Evolutionary conservation across 2,113 vertebrate genomes (phyloP), one percentile per base, ranked within the genome.

Genomic region (Isichthys henryi): DNA sequence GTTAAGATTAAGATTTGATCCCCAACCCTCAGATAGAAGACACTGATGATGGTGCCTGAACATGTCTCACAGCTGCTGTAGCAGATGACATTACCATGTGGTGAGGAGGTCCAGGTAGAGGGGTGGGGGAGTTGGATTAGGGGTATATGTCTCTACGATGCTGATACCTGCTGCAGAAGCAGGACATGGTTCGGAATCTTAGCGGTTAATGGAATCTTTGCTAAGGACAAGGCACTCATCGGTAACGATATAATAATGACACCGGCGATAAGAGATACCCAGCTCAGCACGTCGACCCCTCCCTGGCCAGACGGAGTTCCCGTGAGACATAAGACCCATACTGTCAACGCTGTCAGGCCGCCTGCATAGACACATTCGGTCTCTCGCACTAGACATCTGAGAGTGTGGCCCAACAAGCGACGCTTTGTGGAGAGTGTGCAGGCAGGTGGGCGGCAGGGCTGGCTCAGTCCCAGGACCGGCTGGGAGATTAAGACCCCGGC

Each of bases 391-490:
- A 87, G 49, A 87, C 27, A 39, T 87, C 5, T 19, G 27, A 87
- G 50, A 4, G 49, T 56, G 19, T 6, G 31, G 70, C 50, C 13
- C 21, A 35, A 83, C 74, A 89, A 83, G n/a, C 35, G 46, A 35
- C 0, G 39, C 49, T 53, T 45, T 89, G 88, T 89, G 74, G 17
- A 19, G 4, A 83, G 21, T 4, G 27, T 15, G 52, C 35, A 15
- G 48, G 48, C 88, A 52, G 88, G 88, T 88, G 56, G 48, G 48
- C 31, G 31, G 46, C 66, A 1, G 10, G 5, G 4, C 48, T 83
- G 88, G 70, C 49, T 39, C 27, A 15, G 74, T 35, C 74, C 88
- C 88, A 89, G 88, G 88, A 35, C 88, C 10, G 70, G 74, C 74
- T 77, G 49, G 49, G 48, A 27, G n/a, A 35, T 19, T 15, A 83